phyloP scores from a whole-genome alignment of 2,888 invertebrate species.

The Leptothorax acervorum region DNA sequence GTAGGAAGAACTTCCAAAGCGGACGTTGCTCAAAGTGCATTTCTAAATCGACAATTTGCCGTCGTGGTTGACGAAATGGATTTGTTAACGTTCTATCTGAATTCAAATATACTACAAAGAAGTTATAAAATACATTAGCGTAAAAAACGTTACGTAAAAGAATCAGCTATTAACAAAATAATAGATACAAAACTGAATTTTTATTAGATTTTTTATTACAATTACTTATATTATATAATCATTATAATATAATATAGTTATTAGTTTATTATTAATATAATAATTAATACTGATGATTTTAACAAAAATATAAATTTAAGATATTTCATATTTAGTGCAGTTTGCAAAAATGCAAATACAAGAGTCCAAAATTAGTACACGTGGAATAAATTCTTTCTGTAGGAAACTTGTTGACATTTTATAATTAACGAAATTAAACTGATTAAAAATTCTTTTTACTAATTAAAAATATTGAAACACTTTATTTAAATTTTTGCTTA shows the following conservation, averaged over 20 bases:
- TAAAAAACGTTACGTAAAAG: neutral
- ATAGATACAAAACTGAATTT: too few species aligned
- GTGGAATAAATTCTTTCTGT: neutral
- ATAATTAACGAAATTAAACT: neutral
- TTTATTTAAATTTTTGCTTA: neutral
- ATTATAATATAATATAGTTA: neutral
- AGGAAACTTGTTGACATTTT: neutral
- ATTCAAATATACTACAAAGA: slow-evolving; percentile 28
- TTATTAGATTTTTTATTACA: neutral
- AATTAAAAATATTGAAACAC: neutral
- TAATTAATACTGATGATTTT: neutral
- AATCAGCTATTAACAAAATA: neutral
- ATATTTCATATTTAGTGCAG: neutral
- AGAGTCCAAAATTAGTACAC: neutral
- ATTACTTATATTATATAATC: neutral
- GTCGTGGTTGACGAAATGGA: slow-evolving; percentile 63
- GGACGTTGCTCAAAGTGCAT: slow-evolving; percentile 72
- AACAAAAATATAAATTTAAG: neutral
- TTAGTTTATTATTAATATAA: neutral
- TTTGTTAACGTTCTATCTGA: slow-evolving; percentile 44
- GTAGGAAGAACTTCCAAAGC: slow-evolving; percentile 56
- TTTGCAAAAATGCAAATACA: neutral
- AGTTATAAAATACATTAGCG: neutral
- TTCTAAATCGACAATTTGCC: slow-evolving; percentile 70
- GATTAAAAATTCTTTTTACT: neutral